Evolutionary conservation across 2,888 invertebrate species (phyloP).

Genomic region (Zaprionus obscuricornis): DNA sequence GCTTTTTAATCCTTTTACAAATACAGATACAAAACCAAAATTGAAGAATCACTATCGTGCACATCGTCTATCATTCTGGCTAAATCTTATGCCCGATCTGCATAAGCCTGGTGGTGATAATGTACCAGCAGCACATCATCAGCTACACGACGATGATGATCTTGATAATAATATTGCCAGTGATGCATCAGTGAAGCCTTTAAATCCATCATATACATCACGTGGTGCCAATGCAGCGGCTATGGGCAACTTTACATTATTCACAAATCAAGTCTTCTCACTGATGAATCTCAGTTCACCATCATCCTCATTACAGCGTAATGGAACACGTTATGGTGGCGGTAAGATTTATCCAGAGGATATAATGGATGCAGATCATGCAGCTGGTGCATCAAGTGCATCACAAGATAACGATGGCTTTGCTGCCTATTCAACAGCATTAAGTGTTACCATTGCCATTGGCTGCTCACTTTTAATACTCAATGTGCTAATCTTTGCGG

Average conservation of each 20-base stretch:
- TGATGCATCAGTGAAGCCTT: slow-evolving; percentile 84
- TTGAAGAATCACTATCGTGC: slow-evolving; percentile 97
- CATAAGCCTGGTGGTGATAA: slow-evolving; percentile 94
- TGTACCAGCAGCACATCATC: slow-evolving; percentile 93
- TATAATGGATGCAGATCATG: slow-evolving; percentile 75
- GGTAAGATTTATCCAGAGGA: slow-evolving; percentile 80
- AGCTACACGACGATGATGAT: slow-evolving; percentile 88
- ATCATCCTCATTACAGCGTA: slow-evolving; percentile 81
- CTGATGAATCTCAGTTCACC: slow-evolving; percentile 82
- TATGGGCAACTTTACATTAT: slow-evolving; percentile 82
- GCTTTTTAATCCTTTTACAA: not conserved
- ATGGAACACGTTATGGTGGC: slow-evolving; percentile 74
- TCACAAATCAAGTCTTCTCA: slow-evolving; percentile 83
- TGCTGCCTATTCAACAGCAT: slow-evolving; percentile 94
- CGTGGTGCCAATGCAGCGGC: slow-evolving; percentile 76
- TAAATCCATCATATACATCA: slow-evolving; percentile 82
- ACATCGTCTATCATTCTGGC: slow-evolving; percentile 96
- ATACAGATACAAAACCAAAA: slow-evolving; percentile 93
- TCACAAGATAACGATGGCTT: slow-evolving; percentile 94
- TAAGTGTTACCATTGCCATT: slow-evolving; percentile 96
- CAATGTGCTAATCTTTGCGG: slow-evolving; percentile 96
- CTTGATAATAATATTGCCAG: slow-evolving; percentile 85
- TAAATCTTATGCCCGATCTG: slow-evolving; percentile 95
- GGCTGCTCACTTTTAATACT: slow-evolving; percentile 96
- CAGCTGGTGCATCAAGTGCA: slow-evolving; percentile 83